These are phyloP conservation scores for Corvus moneduloides DNA, from an alignment of 2,113 vertebrate species.

Conservation along the genomic window DNA sequence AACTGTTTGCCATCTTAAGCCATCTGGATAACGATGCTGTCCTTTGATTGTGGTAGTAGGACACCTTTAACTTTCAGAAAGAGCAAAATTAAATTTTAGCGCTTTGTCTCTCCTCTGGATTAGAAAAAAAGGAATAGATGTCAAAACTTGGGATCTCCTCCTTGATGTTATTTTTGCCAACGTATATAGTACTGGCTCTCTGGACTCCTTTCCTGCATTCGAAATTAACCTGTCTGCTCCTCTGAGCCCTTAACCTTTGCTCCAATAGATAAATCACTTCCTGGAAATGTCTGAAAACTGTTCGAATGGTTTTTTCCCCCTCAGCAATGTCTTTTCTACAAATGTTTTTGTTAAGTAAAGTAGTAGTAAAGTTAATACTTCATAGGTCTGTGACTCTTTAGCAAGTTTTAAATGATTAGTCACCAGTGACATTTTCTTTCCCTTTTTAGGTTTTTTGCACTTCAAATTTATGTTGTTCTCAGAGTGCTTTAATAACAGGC, in stretches of 20 bases:
- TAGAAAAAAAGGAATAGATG: background rate
- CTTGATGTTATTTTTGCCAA: background rate
- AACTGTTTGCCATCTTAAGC: background rate
- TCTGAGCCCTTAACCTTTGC: slow-evolving; percentile 7
- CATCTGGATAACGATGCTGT: background rate
- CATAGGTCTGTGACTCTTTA: background rate
- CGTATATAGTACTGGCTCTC: background rate
- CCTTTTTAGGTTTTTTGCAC: background rate
- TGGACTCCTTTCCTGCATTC: background rate
- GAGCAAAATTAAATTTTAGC: background rate
- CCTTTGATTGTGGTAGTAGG: background rate
- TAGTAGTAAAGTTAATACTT: background rate
- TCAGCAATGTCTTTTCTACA: background rate
- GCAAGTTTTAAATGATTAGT: background rate
- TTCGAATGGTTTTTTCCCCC: background rate
- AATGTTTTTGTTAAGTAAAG: background rate
- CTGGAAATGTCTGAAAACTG: background rate
- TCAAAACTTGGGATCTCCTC: background rate
- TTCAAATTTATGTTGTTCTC: background rate
- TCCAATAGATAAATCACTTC: slow-evolving; percentile 20
- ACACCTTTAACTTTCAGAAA: background rate
- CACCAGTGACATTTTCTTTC: background rate
- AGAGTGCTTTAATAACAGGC: background rate
- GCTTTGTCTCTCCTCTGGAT: background rate
- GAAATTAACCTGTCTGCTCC: background rate